Conservation (phyloP, 2,797 vertebrate species). For the Hippopotamyrus pictus region DNA sequence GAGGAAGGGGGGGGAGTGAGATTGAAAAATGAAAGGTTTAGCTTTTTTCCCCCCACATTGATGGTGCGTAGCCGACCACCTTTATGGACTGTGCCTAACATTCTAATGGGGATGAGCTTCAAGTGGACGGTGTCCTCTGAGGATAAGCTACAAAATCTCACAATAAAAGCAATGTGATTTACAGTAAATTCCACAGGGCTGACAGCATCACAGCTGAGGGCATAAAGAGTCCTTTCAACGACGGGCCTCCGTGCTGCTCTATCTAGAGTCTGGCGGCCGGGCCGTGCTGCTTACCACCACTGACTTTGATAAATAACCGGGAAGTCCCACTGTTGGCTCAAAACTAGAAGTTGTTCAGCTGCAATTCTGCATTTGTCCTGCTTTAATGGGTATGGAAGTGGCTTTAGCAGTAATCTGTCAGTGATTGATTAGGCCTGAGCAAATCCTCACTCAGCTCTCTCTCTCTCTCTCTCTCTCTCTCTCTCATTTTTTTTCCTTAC, state of each 20-base stretch:
- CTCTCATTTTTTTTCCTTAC: constrained; percentile 45
- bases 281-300: constrained; percentile 84
- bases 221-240: constrained; percentile 84
- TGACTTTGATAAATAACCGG: constrained; percentile 99
- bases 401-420: constrained; percentile 99
- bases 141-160: constrained; percentile 97
- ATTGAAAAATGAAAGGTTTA: constrained; percentile 85
- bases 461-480: constrained; percentile 53
- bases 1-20: constrained; percentile 40
- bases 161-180: constrained; percentile 98
- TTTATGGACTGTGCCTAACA: constrained; percentile 86
- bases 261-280: constrained; percentile 78
- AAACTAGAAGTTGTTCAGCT: constrained; percentile 98
- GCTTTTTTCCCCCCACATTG: constrained; percentile 69
- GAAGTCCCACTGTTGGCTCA: constrained; percentile 97
- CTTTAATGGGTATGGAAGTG: constrained; percentile 98
- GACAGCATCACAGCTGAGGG: constrained; percentile 79
- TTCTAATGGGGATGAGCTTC: constrained; percentile 87
- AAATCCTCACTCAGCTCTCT: constrained; percentile 73
- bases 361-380: constrained; percentile 99
- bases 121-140: constrained; percentile 89
- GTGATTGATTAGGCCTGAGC: constrained; percentile 92
- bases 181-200: constrained; percentile 93
- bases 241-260: constrained; percentile 74
- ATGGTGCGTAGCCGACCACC: constrained; percentile 84